A percentile compares a stretch with the other conserved stretches of the same genome.
Conservation (phyloP, 2,113 vertebrate species). For the Columba janthina region DNA sequence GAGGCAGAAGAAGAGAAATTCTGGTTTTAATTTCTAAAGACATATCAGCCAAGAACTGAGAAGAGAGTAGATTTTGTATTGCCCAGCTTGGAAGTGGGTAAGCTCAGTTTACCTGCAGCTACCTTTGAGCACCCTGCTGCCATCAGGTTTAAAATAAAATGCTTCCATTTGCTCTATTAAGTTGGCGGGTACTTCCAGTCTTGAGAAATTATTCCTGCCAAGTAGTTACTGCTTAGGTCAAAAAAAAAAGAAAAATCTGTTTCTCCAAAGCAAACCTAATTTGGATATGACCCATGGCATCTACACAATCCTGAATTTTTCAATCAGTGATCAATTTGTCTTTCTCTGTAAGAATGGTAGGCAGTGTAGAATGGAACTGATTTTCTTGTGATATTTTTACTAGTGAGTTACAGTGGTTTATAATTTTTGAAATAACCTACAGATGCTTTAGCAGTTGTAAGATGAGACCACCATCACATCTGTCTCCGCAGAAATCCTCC, state of each 20-base stretch:
- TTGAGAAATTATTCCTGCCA: neutral
- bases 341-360: neutral
- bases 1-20: neutral
- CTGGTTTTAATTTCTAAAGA: neutral
- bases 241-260: neutral
- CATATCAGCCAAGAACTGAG: neutral
- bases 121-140: neutral
- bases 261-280: neutral
- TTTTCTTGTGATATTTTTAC: neutral
- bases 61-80: neutral
- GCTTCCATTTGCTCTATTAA: neutral
- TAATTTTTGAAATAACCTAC: neutral
- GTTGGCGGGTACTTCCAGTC: neutral
- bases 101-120: neutral
- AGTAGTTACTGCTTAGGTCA: neutral
- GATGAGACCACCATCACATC: neutral
- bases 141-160: neutral
- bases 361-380: neutral
- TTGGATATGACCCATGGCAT: neutral
- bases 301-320: neutral
- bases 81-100: neutral
- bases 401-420: neutral
- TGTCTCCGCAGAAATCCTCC: neutral
- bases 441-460: neutral
- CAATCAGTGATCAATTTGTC: neutral